These are phyloP conservation scores for Seira sanloemensis DNA, from an alignment of 2,888 invertebrate genomes.

Conservation along the genomic window DNA sequence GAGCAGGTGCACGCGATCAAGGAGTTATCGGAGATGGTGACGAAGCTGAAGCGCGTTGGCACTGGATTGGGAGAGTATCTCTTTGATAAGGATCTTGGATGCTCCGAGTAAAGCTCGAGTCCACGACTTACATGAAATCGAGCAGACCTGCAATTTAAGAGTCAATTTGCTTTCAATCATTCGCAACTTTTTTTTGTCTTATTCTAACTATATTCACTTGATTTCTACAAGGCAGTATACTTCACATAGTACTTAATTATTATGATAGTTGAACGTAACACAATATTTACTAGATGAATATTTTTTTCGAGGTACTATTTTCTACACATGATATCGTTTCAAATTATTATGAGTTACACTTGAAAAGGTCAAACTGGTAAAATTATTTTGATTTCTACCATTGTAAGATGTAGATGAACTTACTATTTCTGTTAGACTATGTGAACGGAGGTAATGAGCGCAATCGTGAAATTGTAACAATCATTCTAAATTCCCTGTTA, in stretches of 20 bases:
- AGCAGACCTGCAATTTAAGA: neutral
- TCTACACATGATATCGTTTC: too few species aligned
- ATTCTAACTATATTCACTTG: neutral
- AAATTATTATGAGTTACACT: neutral
- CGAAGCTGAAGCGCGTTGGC: constrained; percentile 79
- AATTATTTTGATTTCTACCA: neutral
- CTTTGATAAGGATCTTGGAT: constrained; percentile 78
- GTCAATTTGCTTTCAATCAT: neutral
- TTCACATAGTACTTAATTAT: neutral
- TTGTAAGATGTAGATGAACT: neutral
- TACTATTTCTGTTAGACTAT: neutral
- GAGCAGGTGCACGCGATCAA: constrained; percentile 81
- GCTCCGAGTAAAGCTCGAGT: constrained; percentile 8
- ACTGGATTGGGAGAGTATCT: constrained; percentile 79
- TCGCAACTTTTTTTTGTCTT: too few species aligned
- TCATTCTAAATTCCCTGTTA: neutral
- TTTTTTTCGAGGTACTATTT: neutral
- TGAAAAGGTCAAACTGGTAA: too few species aligned
- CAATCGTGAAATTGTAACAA: neutral
- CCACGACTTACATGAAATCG: neutral
- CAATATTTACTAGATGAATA: neutral
- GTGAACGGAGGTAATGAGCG: too few species aligned
- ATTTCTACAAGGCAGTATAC: neutral
- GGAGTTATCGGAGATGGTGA: constrained; percentile 79
- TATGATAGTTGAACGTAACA: neutral